Conservation (phyloP, 2,888 invertebrate species). For the Troilus luridus region DNA sequence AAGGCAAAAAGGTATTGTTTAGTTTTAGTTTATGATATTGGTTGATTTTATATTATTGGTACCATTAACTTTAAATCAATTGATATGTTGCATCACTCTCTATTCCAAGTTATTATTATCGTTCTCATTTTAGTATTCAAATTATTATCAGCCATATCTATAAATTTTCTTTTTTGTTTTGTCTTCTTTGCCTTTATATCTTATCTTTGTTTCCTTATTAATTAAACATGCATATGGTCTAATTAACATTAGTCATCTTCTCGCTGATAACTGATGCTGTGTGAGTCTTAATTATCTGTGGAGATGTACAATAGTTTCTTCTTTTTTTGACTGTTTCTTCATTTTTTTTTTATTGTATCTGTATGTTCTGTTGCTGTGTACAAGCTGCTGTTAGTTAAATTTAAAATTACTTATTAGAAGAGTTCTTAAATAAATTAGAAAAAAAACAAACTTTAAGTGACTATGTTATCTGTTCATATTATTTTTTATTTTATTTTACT, state of each 20-base stretch:
- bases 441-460: not conserved
- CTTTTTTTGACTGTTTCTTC: not conserved
- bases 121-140: not conserved
- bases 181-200: not conserved
- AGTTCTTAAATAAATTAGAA: not conserved
- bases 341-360: no score
- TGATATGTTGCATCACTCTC: not conserved
- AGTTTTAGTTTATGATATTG: not conserved
- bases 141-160: not conserved
- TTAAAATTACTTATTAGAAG: no score
- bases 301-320: not conserved
- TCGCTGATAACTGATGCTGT: not conserved
- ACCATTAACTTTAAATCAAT: not conserved
- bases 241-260: not conserved
- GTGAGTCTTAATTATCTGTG: not conserved
- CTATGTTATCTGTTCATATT: not conserved
- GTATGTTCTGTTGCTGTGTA: no score
- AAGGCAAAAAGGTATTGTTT: conserved; percentile 80
- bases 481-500: not conserved
- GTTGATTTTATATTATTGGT: not conserved
- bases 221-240: not conserved
- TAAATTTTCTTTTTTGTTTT: not conserved
- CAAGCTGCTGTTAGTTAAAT: no score
- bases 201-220: not conserved
- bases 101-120: not conserved